Evolutionary conservation across 2,113 vertebrate species (phyloP), one percentile per base, ranked within the genome.

Genomic region (Pseudorasbora parva): DNA sequence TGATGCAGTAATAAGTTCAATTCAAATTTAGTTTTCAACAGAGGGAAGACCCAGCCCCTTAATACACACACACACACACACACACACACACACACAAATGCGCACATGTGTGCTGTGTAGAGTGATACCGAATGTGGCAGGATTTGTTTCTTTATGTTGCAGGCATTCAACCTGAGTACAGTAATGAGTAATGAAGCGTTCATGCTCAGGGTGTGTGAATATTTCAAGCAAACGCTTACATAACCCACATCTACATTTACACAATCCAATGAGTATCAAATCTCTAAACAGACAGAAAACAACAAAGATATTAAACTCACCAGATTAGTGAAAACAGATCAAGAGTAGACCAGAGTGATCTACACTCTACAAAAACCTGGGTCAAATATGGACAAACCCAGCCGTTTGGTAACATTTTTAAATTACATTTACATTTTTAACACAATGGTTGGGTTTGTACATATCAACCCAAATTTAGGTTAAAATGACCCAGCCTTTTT

Each of bases 211-310:
- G n/a, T 78, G 56, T 78, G 56, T 62, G 37, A 78, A 62, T 17
- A 45, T 78, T 56, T 78, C 75, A 25, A 76, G 74, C 49, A 37
- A 59, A 59, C 75, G 23, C 76, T 78, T 62, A 78, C 15, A 78
- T 78, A 78, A 78, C n/a, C 12, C 51, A 23, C 54, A n/a, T 27
- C n/a, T 62, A 62, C 56, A 43, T n/a, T 78, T 27, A 45, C 37
- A 62, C 76, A 78, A 43, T 56, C 56, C 15, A 45, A 56, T 27
- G 33, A 41, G 21, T 23, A 33, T 74, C 45, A 49, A 49, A 72
- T 17, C 43, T 73, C 43, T 8, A 8, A 51, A 75, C 27, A 75
- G 15, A 75, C 51, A 77, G 21, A 41, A 75, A 43, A 73, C 43
- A 73, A 10, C 10, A 11, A 17, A 27, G 23, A 73, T 73, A 43